Conservation (phyloP, 2,113 vertebrate genomes). For the Oreotragus oreotragus region DNA sequence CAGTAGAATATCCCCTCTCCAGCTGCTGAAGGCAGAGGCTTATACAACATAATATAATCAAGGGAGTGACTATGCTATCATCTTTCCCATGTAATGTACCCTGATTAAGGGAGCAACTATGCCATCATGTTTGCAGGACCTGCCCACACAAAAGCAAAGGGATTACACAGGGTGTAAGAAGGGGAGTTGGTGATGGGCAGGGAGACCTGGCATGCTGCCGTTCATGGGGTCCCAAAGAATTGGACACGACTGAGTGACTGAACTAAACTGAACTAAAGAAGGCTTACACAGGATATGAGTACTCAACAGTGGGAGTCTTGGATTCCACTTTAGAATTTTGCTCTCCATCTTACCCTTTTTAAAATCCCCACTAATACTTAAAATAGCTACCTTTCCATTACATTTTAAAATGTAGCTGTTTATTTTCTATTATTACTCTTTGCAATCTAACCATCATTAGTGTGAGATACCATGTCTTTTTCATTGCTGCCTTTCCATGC, state of each 20-base stretch:
- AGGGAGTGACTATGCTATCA: background rate
- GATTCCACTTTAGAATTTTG: background rate
- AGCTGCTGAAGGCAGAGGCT: background rate
- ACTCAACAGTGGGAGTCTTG: background rate
- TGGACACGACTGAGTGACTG: rapidly evolving
- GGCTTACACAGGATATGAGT: background rate
- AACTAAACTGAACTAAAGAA: background rate
- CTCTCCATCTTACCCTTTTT: background rate
- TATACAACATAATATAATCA: background rate
- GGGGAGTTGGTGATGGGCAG: background rate
- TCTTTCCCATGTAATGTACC: background rate
- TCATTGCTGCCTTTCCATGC: background rate
- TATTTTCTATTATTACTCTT: background rate
- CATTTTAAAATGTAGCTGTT: background rate
- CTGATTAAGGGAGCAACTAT: background rate
- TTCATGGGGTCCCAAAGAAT: rapidly evolving
- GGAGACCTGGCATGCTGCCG: background rate
- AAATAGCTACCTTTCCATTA: background rate
- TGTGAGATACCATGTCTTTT: background rate
- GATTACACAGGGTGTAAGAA: background rate
- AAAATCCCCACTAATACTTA: background rate
- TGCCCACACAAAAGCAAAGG: background rate
- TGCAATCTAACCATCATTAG: background rate
- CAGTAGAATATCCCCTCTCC: background rate
- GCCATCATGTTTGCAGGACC: background rate